Conservation (phyloP, 2,888 invertebrate species). For the Graphium colonna region DNA sequence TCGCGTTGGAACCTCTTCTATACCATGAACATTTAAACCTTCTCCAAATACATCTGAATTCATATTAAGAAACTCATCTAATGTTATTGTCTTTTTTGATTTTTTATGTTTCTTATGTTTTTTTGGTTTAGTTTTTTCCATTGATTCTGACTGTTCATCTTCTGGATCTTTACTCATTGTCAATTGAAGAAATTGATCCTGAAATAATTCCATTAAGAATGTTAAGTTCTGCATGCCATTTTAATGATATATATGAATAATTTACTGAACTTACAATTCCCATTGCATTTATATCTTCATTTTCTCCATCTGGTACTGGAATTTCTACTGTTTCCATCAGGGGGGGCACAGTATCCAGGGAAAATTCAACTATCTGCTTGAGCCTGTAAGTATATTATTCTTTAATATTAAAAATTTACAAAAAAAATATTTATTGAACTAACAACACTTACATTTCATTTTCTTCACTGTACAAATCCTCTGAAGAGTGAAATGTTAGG, state of each 20-base stretch:
- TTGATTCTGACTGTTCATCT: conserved; percentile 30
- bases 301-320: conserved; percentile 35
- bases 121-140: conserved; percentile 48
- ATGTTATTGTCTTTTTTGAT: conserved; percentile 68
- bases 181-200: conserved; percentile 64
- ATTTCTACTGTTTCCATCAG: conserved; percentile 59
- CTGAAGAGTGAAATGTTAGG: conserved; percentile 80
- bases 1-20: conserved; percentile 69
- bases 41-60: conserved; percentile 74
- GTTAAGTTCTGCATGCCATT: too few species aligned
- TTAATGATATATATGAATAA: too few species aligned
- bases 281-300: conserved; percentile 39
- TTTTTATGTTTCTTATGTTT: conserved; percentile 73
- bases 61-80: conserved; percentile 74
- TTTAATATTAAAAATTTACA: not conserved
- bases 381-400: conserved; percentile 39
- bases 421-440: not conserved
- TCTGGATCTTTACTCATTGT: conserved; percentile 53
- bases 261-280: conserved; percentile 62
- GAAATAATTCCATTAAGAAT: conserved; percentile 30
- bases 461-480: conserved; percentile 81
- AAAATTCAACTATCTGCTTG: conserved; percentile 56
- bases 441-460: conserved; percentile 63
- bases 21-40: conserved; percentile 65
- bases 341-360: conserved; percentile 68